Percentiles rank a stretch among this genome's conserved stretches.
Conservation (phyloP, 2,888 invertebrate genomes). For the Netelia fuscicornis region DNA sequence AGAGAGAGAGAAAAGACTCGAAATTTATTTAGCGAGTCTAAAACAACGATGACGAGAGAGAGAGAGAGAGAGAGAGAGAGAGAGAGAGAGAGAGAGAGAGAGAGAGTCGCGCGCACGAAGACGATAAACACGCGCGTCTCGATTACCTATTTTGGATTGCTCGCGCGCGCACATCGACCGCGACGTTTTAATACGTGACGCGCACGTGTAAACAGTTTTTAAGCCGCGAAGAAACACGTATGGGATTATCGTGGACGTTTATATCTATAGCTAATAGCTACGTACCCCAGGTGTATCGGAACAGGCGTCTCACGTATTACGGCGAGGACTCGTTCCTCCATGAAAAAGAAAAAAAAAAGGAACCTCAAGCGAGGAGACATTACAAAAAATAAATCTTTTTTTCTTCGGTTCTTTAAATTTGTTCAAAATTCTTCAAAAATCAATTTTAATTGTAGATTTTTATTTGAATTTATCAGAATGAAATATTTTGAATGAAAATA, state of each 20-base stretch:
- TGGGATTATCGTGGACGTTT: not conserved
- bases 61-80: not conserved
- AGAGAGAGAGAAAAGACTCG: not conserved
- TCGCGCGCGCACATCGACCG: conserved; percentile 24
- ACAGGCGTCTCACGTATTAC: conserved; percentile 4
- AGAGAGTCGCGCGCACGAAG: conserved; percentile 10
- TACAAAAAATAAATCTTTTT: not conserved
- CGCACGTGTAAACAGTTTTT: conserved; percentile 37
- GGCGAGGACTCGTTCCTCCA: not conserved
- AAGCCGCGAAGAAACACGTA: not conserved
- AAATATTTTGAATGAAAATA: no score
- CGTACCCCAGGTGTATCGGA: conserved; percentile 5
- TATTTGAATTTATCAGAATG: not conserved
- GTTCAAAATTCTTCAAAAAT: not conserved
- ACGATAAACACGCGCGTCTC: conserved; percentile 55
- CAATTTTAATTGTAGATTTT: not conserved
- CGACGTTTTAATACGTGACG: conserved; percentile 59
- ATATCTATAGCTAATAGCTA: not conserved
- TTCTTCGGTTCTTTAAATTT: not conserved
- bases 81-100: not conserved
- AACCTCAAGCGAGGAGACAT: not conserved
- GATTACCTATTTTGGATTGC: conserved; percentile 66
- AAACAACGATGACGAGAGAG: conserved; percentile 14
- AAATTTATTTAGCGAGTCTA: conserved; percentile 33
- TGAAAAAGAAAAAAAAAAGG: not conserved